phyloP scores from a whole-genome alignment of 2,797 vertebrate genomes.

The Lithobates pipiens region DNA sequence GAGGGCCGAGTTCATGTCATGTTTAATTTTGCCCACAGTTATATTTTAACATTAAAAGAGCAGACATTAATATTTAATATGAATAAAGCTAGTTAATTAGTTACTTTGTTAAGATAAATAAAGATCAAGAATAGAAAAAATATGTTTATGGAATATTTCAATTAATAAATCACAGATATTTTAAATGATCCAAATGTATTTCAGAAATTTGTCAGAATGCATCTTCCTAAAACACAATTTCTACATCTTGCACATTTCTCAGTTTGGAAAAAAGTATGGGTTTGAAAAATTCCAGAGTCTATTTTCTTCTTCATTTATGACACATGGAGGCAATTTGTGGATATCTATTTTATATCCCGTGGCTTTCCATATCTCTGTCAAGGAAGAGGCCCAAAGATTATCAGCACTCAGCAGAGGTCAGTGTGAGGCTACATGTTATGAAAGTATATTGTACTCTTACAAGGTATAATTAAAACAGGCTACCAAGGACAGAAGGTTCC shows the following conservation, averaged over 20 bases:
- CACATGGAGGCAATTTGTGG: constrained; percentile 61
- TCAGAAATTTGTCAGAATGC: neutral
- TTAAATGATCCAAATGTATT: neutral
- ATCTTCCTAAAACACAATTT: neutral
- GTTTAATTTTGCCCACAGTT: no score
- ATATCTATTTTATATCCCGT: constrained; percentile 59
- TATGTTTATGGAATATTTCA: neutral
- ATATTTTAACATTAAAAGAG: neutral
- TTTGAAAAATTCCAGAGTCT: constrained; percentile 40
- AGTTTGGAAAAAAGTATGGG: neutral
- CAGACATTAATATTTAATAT: neutral
- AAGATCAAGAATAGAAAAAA: neutral
- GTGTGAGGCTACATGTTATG: constrained; percentile 42
- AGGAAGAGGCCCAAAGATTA: constrained; percentile 60
- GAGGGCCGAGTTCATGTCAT: no score
- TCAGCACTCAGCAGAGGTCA: constrained; percentile 59
- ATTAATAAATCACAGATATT: neutral
- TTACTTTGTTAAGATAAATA: neutral
- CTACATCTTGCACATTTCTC: neutral
- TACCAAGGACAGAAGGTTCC: constrained; percentile 19
- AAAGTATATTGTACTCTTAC: constrained; percentile 38
- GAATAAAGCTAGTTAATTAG: no score
- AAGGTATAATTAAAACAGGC: constrained; percentile 31
- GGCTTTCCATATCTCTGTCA: constrained; percentile 61
- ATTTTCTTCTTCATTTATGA: constrained; percentile 42